Percentiles rank a stretch among this genome's conserved stretches.
phyloP scores from a whole-genome alignment of 2,888 invertebrate species.

The Epistrophella euchroma region DNA sequence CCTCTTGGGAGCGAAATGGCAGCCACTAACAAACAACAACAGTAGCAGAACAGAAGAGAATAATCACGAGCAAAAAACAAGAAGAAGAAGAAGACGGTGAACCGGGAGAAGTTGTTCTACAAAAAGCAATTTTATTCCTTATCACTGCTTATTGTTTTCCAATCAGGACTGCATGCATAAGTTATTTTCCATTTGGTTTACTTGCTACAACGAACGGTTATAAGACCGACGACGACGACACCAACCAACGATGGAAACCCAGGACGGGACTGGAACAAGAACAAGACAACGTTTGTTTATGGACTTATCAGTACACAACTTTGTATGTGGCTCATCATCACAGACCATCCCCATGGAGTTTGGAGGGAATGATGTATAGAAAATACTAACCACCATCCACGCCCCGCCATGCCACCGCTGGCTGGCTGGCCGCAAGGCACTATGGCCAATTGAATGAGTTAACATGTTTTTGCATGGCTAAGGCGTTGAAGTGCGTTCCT shows the following conservation, averaged over 20 bases:
- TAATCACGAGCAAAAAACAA: not conserved
- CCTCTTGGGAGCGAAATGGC: constrained; percentile 12
- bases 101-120: constrained; percentile 33
- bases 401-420: constrained; percentile 25
- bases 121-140: constrained; percentile 74
- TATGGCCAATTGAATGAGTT: constrained; percentile 68
- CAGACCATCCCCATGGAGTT: constrained; percentile 3
- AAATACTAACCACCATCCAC: constrained; percentile 13
- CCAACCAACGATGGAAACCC: constrained; percentile 17
- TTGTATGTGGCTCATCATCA: not conserved
- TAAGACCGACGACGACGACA: not conserved
- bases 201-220: constrained; percentile 46
- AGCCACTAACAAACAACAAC: not conserved
- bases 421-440: constrained; percentile 61
- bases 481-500: constrained; percentile 70
- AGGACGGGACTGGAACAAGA: constrained; percentile 3
- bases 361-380: not conserved
- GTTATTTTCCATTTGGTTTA: constrained; percentile 74
- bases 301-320: constrained; percentile 48
- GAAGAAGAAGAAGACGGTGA: constrained; percentile 11
- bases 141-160: constrained; percentile 75
- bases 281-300: constrained; percentile 62
- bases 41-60: not conserved
- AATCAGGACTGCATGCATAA: constrained; percentile 76
- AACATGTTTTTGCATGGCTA: constrained; percentile 64